phyloP scores from a whole-genome alignment of 2,888 invertebrate species.

The Apotomis capreana region DNA sequence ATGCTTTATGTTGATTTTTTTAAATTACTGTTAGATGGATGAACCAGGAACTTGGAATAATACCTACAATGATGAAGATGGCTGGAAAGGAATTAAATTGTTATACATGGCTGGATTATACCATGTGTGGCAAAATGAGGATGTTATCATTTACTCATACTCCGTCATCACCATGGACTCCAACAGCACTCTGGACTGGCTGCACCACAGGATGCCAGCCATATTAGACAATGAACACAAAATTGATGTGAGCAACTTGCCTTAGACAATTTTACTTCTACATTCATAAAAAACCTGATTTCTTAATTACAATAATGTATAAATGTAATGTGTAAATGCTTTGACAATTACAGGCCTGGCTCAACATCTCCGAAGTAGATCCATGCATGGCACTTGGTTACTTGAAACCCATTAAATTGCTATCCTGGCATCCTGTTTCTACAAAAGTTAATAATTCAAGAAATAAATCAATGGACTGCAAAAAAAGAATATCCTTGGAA shows the following conservation, averaged over 20 bases:
- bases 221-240: constrained; percentile 87
- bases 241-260: constrained; percentile 77
- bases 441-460: constrained; percentile 88
- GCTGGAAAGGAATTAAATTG: constrained; percentile 85
- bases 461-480: constrained; percentile 85
- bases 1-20: too few relatives aligned
- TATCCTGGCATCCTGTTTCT: constrained; percentile 88
- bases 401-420: constrained; percentile 78
- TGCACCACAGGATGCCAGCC: constrained; percentile 93
- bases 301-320: too few relatives aligned
- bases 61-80: constrained; percentile 74
- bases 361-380: constrained; percentile 83
- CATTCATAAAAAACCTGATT: too few relatives aligned
- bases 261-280: too few relatives aligned
- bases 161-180: constrained; percentile 91
- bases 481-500: constrained; percentile 70
- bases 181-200: constrained; percentile 85
- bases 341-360: constrained; percentile 84
- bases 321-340: neutral
- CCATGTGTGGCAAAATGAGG: constrained; percentile 85
- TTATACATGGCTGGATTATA: constrained; percentile 91
- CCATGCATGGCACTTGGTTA: constrained; percentile 79
- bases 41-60: constrained; percentile 81
- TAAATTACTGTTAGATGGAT: constrained; percentile 67
- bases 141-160: constrained; percentile 87